A percentile compares a stretch with the other conserved stretches of the same genome.
Evolutionary conservation across 1,140 invertebrate genomes (phyloP).

Genomic region (Portunus trituberculatus): DNA sequence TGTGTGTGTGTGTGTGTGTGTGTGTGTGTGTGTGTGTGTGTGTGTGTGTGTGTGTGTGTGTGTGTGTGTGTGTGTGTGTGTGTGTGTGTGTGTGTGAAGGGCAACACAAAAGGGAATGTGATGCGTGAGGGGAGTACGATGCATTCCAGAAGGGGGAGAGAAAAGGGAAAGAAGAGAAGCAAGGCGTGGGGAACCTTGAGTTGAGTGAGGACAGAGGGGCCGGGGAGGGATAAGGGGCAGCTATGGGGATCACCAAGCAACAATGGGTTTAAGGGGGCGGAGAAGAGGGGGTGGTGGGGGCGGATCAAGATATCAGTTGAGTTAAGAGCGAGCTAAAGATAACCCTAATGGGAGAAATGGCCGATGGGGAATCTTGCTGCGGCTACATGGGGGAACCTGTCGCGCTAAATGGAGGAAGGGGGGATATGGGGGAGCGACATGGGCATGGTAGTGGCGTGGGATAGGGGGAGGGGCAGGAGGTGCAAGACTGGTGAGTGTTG

Average conservation of each 20-base stretch:
- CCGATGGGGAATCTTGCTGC: no score
- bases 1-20: constrained; percentile 20
- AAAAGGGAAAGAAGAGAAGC: no score
- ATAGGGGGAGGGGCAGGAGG: not conserved
- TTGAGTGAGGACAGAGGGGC: no score
- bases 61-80: constrained; percentile 20
- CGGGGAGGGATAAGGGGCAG: not conserved
- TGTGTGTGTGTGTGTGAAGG: not conserved
- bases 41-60: constrained; percentile 20
- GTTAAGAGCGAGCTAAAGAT: not conserved
- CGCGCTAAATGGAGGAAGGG: not conserved
- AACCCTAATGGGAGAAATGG: not conserved
- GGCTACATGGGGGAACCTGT: no score
- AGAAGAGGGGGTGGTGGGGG: not conserved
- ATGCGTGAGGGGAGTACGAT: not conserved
- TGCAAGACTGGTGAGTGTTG: not conserved
- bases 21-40: constrained; percentile 20
- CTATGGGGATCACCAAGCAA: not conserved
- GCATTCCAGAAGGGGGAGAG: no score
- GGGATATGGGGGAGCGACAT: not conserved
- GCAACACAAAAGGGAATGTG: not conserved
- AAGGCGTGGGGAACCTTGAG: no score
- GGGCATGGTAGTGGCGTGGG: not conserved
- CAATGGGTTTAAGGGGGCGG: not conserved
- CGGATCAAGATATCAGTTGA: not conserved